Evolutionary conservation across 2,888 invertebrate species (phyloP), one percentile per base, ranked within the genome.

Genomic region (Falcaria lacertinaria): DNA sequence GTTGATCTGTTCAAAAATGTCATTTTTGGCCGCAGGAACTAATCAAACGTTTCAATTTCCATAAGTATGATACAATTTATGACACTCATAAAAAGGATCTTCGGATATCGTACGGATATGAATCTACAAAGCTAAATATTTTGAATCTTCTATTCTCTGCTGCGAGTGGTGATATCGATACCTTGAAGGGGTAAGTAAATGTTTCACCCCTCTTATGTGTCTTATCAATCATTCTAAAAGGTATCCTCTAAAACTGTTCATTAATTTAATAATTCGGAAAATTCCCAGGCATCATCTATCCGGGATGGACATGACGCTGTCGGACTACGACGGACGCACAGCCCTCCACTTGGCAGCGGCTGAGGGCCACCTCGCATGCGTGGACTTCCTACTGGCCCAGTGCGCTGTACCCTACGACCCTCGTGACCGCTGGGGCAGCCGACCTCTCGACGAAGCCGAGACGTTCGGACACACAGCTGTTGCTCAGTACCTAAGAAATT

Each of bases 51-150:
- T 99, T 98, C 80, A 98, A 98, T 76, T 99, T 99, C 88, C 97
- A 98, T 89, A 96, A 98, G 71, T 99, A 98, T 73, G 98, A 99
- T 76, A 98, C 97, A 79, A 90, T 98, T 55, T 97, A 98, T 72
- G 95, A 96, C 2, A 93, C 95, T 13, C 95, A 97, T 78, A 99
- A 98, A 79, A 94, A 95, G 66, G 98, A 98, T 77, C 98, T 98
- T 0, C 92, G 98, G 42, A n/a, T n/a, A n/a, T n/a, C 92, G 95
- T 45, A 96, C 82, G 95, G 95, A 67, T 96, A 96, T 70, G 98
- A 98, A 80, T 95, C 96, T 0, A 96, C 96, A 65, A 97, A 97
- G 0, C 91, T 97, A 16, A 96, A 95, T 54, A 96, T 98, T 60
- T 98, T 98, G 5, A 97, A 97, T 82, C 90, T 99, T 25, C 89